Evolutionary conservation across 1,140 invertebrate genomes (phyloP).

Genomic region (Drosophila teissieri): DNA sequence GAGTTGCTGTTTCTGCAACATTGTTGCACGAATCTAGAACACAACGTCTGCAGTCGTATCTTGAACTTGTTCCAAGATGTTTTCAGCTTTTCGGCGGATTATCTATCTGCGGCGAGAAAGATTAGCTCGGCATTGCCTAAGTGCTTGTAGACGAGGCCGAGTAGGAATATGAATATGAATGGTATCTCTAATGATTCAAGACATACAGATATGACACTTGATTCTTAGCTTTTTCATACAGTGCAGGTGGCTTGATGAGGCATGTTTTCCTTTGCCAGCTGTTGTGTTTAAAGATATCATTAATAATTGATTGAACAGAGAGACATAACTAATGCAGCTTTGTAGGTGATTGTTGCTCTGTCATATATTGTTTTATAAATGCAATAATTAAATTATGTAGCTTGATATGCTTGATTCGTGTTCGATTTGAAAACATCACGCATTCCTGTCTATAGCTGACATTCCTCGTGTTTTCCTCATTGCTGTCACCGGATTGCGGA

Average conservation of each 20-base stretch:
- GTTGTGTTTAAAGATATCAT: too few species aligned
- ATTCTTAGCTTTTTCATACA: background rate
- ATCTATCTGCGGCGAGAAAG: slow-evolving; percentile 25
- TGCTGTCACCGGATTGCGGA: slow-evolving; percentile 18
- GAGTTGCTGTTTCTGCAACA: slow-evolving; percentile 60
- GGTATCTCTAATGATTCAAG: slow-evolving; percentile 13
- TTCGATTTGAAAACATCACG: background rate
- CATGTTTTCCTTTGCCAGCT: too few species aligned
- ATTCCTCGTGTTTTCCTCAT: slow-evolving; percentile 15
- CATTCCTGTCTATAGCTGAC: background rate
- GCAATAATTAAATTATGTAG: background rate
- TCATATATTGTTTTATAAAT: background rate
- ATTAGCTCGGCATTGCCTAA: slow-evolving; percentile 29
- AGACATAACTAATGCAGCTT: too few species aligned
- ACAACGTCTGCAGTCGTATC: slow-evolving; percentile 43
- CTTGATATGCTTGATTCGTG: background rate
- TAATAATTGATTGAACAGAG: too few species aligned
- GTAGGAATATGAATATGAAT: background rate
- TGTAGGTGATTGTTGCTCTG: too few species aligned
- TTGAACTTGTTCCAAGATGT: slow-evolving; percentile 54
- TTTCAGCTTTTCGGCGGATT: slow-evolving; percentile 24
- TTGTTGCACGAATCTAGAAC: slow-evolving; percentile 73
- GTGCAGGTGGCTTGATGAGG: background rate
- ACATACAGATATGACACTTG: background rate
- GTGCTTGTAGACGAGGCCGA: slow-evolving; percentile 13